Percentiles rank a stretch among this genome's conserved stretches.
These are phyloP conservation scores for Luperina testacea DNA, from an alignment of 2,888 invertebrate genomes.

Conservation along the genomic window DNA sequence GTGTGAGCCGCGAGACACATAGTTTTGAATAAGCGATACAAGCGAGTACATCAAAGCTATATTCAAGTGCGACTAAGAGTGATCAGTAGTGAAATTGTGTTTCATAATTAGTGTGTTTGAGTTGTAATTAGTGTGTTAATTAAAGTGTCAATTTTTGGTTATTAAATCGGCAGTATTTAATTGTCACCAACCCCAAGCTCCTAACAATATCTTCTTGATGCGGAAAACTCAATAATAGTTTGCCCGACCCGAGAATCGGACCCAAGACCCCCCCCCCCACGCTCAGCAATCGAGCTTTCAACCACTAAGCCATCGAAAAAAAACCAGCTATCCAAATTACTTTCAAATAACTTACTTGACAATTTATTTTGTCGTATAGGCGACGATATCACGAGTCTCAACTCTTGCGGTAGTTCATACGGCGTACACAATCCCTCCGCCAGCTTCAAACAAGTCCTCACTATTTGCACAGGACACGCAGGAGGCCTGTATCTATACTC, in stretches of 20 bases:
- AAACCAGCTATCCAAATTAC: background rate
- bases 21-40: too few species aligned
- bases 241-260: background rate
- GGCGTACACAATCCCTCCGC: conserved; percentile 92
- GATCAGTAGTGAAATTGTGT: too few species aligned
- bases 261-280: background rate
- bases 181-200: too few species aligned
- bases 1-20: too few species aligned
- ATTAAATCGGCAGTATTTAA: too few species aligned
- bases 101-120: too few species aligned
- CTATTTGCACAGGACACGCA: conserved; percentile 88
- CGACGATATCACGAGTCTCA: conserved; percentile 90
- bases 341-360: conserved; percentile 74
- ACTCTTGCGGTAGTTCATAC: conserved; percentile 91
- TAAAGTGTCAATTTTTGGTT: too few species aligned
- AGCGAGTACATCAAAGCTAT: too few species aligned
- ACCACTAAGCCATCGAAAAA: background rate
- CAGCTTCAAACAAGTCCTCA: conserved; percentile 91
- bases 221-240: background rate
- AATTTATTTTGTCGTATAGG: conserved; percentile 81
- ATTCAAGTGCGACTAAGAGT: too few species aligned
- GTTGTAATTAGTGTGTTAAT: too few species aligned
- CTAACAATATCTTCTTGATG: background rate
- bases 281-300: background rate
- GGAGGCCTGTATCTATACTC: conserved; percentile 81